phyloP scores from a whole-genome alignment of 2,113 vertebrate species.

The Microtus oregoni region DNA sequence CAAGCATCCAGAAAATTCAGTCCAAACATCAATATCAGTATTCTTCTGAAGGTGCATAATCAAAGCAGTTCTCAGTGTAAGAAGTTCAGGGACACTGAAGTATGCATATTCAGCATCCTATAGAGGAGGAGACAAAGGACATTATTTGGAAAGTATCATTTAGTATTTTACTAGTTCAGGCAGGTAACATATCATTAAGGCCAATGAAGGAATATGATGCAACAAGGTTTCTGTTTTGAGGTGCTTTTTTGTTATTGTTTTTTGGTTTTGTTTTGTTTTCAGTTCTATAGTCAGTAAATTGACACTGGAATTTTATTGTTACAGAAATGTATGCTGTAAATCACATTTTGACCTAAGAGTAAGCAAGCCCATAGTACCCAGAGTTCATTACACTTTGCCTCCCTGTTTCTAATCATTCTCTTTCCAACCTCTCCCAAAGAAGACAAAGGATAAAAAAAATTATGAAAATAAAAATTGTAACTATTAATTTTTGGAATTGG shows the following conservation, averaged over 20 bases:
- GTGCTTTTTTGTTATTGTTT: no score
- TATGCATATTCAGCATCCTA: slow-evolving; percentile 82
- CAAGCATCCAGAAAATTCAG: slow-evolving; percentile 76
- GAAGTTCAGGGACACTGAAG: slow-evolving; percentile 47
- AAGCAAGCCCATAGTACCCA: neutral
- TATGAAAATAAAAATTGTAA: neutral
- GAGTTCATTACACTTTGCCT: neutral
- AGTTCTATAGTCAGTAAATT: neutral
- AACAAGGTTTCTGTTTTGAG: neutral
- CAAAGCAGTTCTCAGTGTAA: slow-evolving; percentile 76
- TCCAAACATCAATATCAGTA: slow-evolving; percentile 68
- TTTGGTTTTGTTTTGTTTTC: neutral
- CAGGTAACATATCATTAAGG: neutral
- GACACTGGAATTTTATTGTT: neutral
- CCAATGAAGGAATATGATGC: neutral
- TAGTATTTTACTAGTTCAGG: neutral
- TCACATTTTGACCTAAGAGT: neutral
- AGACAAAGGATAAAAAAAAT: neutral
- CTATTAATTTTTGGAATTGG: no score
- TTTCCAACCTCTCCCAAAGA: neutral
- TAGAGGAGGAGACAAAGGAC: neutral
- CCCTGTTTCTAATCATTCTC: neutral
- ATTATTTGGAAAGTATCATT: neutral
- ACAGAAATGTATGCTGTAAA: neutral
- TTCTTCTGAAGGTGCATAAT: slow-evolving; percentile 82